Evolutionary conservation across 2,113 vertebrate genomes (phyloP), one percentile per base, ranked within the genome.

Genomic region (Hypanus sabinus): DNA sequence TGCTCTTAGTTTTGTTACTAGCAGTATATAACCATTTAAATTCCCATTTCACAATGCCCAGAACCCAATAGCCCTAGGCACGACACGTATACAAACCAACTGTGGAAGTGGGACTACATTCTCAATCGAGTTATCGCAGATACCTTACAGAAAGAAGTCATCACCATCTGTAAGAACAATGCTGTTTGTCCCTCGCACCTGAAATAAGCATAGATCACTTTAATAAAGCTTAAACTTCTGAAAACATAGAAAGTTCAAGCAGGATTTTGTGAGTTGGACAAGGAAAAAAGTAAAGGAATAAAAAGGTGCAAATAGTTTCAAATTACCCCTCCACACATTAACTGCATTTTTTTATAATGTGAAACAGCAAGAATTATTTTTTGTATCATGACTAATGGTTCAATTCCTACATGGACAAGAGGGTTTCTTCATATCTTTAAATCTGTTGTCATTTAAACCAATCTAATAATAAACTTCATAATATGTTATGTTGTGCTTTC

Each of bases 401-500:
- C 36, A 93, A 93, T 93, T 93, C 38, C 70, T 93, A 16, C 33
- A 73, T 46, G 38, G 91, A 70, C 68, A 73, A 75, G 5, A 93
- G 33, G 33, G 38, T 93, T 36, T 93, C 85, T 65, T 38, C n/a
- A 55, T 73, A 30, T 11, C 36, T 55, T 93, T 93, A 71, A 93
- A 55, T 93, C 65, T 27, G 22, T 92, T 93, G 91, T 16, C 91
- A 93, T 38, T 73, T 73, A 93, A 75, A 55, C 36, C 24, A 93
- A 93, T 93, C 91, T 3, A 93, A 93, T 30, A 46, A 46, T 46
- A 93, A 93, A 30, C 91, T 46, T 27, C 27, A 71, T 71, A 73
- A 93, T 73, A 68, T 46, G 91, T 73, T 93, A 30, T 73, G 70
- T 38, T 93, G 91, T 73, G 18, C 36, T 93, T 93, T 93, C 91